Evolutionary conservation across 2,113 vertebrate genomes (phyloP).

Genomic region (Callaeas wilsoni): DNA sequence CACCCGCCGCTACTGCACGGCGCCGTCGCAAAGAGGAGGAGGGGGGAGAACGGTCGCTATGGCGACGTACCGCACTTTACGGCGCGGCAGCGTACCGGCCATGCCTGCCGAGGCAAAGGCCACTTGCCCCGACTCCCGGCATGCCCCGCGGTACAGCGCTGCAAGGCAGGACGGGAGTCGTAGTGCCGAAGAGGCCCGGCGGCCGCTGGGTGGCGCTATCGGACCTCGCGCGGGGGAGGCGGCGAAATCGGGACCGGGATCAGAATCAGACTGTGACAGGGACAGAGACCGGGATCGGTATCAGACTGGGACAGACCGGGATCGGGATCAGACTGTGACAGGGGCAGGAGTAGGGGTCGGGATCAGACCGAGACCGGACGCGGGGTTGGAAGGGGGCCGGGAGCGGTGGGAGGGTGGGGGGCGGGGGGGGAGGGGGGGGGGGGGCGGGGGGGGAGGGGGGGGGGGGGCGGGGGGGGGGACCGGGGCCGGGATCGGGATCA

Average conservation of each 20-base stretch:
- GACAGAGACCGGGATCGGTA: background rate
- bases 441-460: too few relatives aligned
- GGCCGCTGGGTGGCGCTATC: background rate
- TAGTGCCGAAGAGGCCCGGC: background rate
- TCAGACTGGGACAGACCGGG: too few relatives aligned
- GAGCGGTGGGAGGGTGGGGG: too few relatives aligned
- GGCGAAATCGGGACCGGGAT: too few relatives aligned
- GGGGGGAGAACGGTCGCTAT: rapidly evolving
- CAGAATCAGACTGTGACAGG: background rate
- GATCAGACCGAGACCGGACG: too few relatives aligned
- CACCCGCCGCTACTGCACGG: background rate
- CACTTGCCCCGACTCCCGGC: background rate
- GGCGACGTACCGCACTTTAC: background rate
- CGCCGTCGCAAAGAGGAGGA: background rate
- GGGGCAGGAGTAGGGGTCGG: too few relatives aligned
- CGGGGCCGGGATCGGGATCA: background rate
- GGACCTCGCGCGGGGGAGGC: background rate
- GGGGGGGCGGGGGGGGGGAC: too few relatives aligned
- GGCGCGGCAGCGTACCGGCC: background rate
- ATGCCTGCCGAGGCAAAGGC: background rate
- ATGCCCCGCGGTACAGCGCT: background rate
- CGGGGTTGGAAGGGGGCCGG: too few relatives aligned
- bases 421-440: too few relatives aligned
- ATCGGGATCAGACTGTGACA: too few relatives aligned
- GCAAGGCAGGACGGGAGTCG: background rate